Evolutionary conservation across 2,888 invertebrate species (phyloP).

Genomic region (Acleris cristana): DNA sequence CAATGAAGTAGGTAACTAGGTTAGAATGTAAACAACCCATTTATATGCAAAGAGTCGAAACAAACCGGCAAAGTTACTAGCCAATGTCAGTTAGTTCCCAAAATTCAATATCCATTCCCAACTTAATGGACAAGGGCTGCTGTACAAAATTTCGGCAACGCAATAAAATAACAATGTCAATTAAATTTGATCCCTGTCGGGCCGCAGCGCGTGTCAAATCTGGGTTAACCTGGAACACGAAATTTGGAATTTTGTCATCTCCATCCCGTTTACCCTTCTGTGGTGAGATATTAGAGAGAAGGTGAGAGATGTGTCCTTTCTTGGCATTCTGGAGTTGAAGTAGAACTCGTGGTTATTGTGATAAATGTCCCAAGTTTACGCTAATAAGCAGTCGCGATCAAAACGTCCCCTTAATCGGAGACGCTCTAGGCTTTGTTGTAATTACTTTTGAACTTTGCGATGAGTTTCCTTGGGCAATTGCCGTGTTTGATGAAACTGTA

Average conservation of each 20-base stretch:
- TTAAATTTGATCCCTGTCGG: constrained; percentile 24
- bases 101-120: constrained; percentile 23
- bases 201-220: constrained; percentile 21
- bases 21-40: constrained; percentile 1
- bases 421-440: constrained; percentile 43
- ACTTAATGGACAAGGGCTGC: constrained; percentile 21
- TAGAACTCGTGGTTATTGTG: constrained; percentile 16
- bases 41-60: constrained; percentile 15
- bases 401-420: constrained; percentile 37
- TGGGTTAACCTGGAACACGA: not conserved
- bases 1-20: too few relatives aligned
- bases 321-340: not conserved
- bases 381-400: constrained; percentile 37
- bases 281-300: not conserved
- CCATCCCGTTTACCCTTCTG: not conserved
- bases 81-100: constrained; percentile 9
- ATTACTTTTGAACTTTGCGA: constrained; percentile 45
- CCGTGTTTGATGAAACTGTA: constrained; percentile 17
- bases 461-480: constrained; percentile 42
- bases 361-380: constrained; percentile 26
- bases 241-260: too few relatives aligned
- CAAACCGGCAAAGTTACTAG: constrained; percentile 14
- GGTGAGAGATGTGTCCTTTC: too few relatives aligned
- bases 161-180: constrained; percentile 34
- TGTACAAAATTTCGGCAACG: constrained; percentile 9